Percentiles rank a stretch among this genome's conserved stretches.
phyloP scores from a whole-genome alignment of 2,113 vertebrate genomes.

The Microcebus griseorufus region DNA sequence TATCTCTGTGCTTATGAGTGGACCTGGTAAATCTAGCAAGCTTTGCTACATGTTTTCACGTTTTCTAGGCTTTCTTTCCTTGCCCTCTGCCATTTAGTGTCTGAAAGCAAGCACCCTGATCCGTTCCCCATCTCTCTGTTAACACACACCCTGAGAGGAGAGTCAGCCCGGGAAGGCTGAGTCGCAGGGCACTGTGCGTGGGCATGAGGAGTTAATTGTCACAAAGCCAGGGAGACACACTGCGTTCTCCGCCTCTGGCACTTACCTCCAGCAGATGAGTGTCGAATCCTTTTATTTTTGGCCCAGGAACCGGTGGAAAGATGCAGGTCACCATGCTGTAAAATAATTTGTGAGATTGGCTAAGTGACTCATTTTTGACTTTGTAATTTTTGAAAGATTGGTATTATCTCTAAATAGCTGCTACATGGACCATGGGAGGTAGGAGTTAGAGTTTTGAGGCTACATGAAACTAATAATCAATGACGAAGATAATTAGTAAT shows the following conservation, averaged over 20 bases:
- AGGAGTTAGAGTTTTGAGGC: neutral
- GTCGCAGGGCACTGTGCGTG: neutral
- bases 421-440: neutral
- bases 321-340: slow-evolving; percentile 92
- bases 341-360: slow-evolving; percentile 53
- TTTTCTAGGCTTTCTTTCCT: neutral
- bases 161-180: neutral
- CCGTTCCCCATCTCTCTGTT: neutral
- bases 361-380: slow-evolving; percentile 28
- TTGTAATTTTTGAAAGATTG: slow-evolving; percentile 23
- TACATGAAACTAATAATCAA: neutral
- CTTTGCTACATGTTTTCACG: neutral
- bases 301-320: slow-evolving; percentile 95
- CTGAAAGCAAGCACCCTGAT: neutral
- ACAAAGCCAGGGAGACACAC: neutral
- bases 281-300: slow-evolving; percentile 98
- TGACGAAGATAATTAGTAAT: neutral
- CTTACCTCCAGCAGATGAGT: slow-evolving; percentile 93
- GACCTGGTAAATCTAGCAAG: neutral
- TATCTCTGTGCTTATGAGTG: neutral
- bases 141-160: neutral
- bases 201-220: neutral
- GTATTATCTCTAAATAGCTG: neutral
- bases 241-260: neutral
- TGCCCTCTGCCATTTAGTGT: neutral